phyloP scores from a whole-genome alignment of 2,113 vertebrate genomes.

The Rana temporaria region DNA sequence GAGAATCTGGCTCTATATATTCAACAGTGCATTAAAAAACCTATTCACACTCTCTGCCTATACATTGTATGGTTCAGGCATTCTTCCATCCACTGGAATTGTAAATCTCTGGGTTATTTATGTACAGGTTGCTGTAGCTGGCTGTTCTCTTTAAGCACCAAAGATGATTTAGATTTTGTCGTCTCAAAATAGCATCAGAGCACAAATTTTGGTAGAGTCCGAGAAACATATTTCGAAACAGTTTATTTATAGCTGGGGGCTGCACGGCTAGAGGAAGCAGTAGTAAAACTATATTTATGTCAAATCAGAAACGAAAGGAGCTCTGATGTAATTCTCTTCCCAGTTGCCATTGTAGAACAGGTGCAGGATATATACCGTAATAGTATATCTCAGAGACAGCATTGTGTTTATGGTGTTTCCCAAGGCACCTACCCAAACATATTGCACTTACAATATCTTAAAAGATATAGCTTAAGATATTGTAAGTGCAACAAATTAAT shows the following conservation, averaged over 20 bases:
- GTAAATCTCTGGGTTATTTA: slow-evolving; percentile 37
- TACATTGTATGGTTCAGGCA: slow-evolving; percentile 26
- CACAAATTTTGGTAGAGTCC: slow-evolving; percentile 40
- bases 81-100: slow-evolving; percentile 12
- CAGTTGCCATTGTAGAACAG: slow-evolving; percentile 40
- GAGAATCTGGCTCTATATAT: no score
- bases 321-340: slow-evolving; percentile 24
- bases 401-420: neutral
- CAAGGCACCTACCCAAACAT: no score
- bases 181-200: slow-evolving; percentile 27
- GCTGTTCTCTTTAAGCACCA: slow-evolving; percentile 3
- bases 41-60: slow-evolving; percentile 7
- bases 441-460: no score
- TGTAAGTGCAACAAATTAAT: no score
- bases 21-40: slow-evolving; percentile 9
- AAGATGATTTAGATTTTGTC: slow-evolving; percentile 27
- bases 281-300: slow-evolving; percentile 49
- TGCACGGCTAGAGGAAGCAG: slow-evolving; percentile 10
- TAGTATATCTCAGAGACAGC: neutral
- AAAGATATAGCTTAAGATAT: no score
- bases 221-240: slow-evolving; percentile 31
- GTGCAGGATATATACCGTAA: slow-evolving; percentile 13
- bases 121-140: neutral
- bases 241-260: slow-evolving; percentile 33
- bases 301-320: slow-evolving; percentile 1